phyloP scores from a whole-genome alignment of 2,113 vertebrate species.

The Prionailurus bengalensis region DNA sequence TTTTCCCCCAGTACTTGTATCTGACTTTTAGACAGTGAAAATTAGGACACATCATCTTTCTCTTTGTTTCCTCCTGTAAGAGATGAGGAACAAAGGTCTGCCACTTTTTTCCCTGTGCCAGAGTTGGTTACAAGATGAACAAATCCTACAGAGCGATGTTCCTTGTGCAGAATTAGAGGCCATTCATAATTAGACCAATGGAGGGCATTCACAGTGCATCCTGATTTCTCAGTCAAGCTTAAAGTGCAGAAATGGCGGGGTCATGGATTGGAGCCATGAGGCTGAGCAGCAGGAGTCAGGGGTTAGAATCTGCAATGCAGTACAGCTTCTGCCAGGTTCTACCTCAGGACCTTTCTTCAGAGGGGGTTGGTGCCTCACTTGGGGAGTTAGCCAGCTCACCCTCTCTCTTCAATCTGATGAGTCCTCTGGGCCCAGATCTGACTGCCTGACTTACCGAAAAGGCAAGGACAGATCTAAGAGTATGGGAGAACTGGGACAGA shows the following conservation, averaged over 20 bases:
- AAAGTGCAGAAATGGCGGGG: neutral
- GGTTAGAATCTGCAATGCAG: neutral
- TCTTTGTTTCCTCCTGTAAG: neutral
- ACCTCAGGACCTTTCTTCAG: neutral
- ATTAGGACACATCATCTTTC: neutral
- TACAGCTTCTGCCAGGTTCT: neutral
- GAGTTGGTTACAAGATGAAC: neutral
- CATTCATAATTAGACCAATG: neutral
- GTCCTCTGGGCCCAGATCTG: neutral
- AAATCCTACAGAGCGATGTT: neutral
- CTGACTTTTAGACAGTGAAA: neutral
- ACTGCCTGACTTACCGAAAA: neutral
- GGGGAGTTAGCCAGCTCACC: neutral
- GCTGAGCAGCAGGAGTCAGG: neutral
- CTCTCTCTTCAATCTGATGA: neutral
- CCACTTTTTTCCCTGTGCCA: neutral
- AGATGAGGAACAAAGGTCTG: neutral
- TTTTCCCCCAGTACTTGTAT: neutral
- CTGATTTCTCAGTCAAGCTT: neutral
- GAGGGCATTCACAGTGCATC: neutral
- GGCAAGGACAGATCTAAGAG: neutral
- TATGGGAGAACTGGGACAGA: neutral
- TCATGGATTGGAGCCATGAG: neutral
- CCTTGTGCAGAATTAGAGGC: neutral
- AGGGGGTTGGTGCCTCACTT: neutral